Base-by-base conservation (phyloP, 1,140 invertebrate species). In the Achatina immaculata region DNA sequence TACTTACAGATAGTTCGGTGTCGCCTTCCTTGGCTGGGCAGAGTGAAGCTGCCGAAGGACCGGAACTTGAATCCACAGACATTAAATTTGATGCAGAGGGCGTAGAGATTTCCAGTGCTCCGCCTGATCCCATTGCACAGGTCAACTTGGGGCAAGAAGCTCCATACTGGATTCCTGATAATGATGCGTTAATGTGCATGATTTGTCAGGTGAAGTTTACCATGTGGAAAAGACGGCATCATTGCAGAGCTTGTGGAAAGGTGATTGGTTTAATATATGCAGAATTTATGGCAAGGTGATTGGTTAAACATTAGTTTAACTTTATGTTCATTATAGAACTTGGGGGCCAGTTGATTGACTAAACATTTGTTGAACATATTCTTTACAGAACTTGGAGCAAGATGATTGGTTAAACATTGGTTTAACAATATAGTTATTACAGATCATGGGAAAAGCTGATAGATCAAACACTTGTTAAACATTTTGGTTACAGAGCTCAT, bases 171-270 rank as follows among this genome's bases (percentile, higher is more conserved):
- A 93, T 97, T 68, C 96, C 96, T 0, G 96, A 97, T 90, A 93
- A 93, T n/a, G 95, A 96, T 83, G 95, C 96, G 16, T 92, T 96
- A 0, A 94, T 95, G 65, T 99, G 98, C 90, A 98, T 99, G 95
- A 94, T 95, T 42, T 99, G 98, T 90, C 93, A 94, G 36, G 94
- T 95, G 0, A 94, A 94, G 83, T 99, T 99, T 90, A 99, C 97
- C 1, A 95, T 99, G 68, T 96, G 99, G 66, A 94, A 97, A 55
- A 94, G 98, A 16, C 93, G 98, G 38, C 98, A 99, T 91, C 98
- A 99, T 90, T 99, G 98, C 90, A 92, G 98, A 87, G 96, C 96
- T 86, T 97, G 96, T 92, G 96, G 96, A 84, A 94, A 94, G 91
- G 93, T 94, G 86, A 89, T 85, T 85, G 48, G 6, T 66, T 75